phyloP scores from a whole-genome alignment of 1,140 invertebrate genomes.

The Heliconius melpomene region DNA sequence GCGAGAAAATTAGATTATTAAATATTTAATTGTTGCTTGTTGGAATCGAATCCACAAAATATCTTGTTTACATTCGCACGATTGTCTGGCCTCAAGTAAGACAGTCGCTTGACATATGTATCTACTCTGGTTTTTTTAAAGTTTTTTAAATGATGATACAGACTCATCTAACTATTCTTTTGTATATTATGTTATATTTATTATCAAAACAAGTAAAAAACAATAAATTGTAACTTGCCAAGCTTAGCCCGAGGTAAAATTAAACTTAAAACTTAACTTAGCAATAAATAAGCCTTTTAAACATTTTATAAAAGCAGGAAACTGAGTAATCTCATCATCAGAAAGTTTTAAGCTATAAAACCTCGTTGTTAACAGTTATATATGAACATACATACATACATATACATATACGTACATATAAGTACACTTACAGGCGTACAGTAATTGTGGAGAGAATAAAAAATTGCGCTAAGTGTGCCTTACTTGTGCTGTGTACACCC shows the following conservation, averaged over 20 bases:
- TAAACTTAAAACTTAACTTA: not conserved
- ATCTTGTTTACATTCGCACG: too few species aligned
- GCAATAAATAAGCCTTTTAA: conserved; percentile 16
- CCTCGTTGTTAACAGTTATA: conserved; percentile 58
- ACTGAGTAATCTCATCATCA: conserved; percentile 44
- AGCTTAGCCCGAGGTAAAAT: not conserved
- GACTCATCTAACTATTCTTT: not conserved
- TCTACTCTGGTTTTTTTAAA: too few species aligned
- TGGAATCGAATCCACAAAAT: too few species aligned
- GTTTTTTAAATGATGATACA: too few species aligned
- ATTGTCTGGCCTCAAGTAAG: too few species aligned
- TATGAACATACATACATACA: conserved; percentile 36
- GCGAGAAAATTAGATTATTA: too few species aligned
- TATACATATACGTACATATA: conserved; percentile 22
- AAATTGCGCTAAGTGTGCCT: conserved; percentile 75
- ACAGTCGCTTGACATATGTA: too few species aligned
- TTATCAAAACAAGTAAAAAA: not conserved
- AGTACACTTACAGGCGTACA: conserved; percentile 41
- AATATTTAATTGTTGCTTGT: too few species aligned
- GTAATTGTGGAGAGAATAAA: conserved; percentile 74
- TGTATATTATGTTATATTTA: too few species aligned
- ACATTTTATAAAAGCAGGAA: conserved; percentile 35
- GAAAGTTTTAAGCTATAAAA: conserved; percentile 50
- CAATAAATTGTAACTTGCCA: not conserved
- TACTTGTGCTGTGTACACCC: conserved; percentile 69